Conservation (phyloP, 2,888 invertebrate species). For the Prosopocoilus inquinatus region DNA sequence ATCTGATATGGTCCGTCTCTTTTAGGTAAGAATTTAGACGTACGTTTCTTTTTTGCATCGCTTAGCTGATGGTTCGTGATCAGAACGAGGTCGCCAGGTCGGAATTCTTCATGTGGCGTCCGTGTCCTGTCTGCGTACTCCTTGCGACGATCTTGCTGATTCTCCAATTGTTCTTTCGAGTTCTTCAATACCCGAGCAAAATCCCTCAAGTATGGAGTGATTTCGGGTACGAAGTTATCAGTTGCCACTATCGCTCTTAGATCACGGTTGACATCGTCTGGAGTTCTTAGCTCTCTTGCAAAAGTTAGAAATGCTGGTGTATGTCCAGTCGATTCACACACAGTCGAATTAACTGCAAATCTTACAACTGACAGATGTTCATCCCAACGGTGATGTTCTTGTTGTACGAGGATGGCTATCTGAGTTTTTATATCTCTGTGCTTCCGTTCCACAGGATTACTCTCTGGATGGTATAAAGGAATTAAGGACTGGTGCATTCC, state of each 20-base stretch:
- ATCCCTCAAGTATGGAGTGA: conserved; percentile 4
- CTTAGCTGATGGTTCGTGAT: conserved; percentile 5
- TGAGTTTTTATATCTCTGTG: conserved; percentile 37
- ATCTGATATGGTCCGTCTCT: conserved; percentile 2
- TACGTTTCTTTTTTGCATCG: neutral
- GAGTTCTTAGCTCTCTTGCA: conserved; percentile 33
- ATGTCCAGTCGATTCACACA: conserved; percentile 24
- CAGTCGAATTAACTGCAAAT: conserved; percentile 33
- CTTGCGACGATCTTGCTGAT: conserved; percentile 12
- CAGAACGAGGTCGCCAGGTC: neutral
- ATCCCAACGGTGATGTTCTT: conserved; percentile 32
- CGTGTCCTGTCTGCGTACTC: conserved; percentile 1
- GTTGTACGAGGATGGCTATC: conserved; percentile 29
- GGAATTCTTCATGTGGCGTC: neutral
- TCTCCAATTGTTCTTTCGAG: conserved; percentile 3
- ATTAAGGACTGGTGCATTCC: conserved; percentile 19
- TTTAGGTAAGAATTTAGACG: conserved; percentile 5
- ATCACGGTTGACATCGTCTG: conserved; percentile 19
- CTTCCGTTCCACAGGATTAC: conserved; percentile 39
- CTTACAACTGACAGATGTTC: conserved; percentile 27
- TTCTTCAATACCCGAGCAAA: neutral
- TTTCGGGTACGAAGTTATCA: conserved; percentile 20
- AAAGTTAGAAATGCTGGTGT: conserved; percentile 8
- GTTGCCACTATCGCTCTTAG: conserved; percentile 11
- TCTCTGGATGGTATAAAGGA: conserved; percentile 40